Percentiles rank a stretch among this genome's conserved stretches.
Conservation (phyloP, 1,140 invertebrate species). For the Anadara kagoshimensis region DNA sequence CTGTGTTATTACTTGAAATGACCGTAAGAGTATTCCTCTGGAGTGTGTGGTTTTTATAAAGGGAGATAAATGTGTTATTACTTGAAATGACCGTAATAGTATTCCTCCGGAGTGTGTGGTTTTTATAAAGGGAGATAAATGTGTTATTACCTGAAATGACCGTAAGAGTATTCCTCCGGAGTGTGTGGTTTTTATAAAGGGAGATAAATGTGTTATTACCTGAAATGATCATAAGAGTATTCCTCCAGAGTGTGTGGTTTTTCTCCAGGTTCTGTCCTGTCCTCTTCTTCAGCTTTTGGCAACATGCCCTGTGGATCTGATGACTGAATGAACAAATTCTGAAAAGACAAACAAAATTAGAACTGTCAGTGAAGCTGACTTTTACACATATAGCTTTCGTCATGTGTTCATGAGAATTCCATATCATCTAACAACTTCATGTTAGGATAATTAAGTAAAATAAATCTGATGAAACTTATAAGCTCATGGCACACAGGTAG, state of each 20-base stretch:
- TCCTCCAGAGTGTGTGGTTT: slow-evolving; percentile 95
- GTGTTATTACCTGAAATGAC: slow-evolving; percentile 88
- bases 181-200: slow-evolving; percentile 87
- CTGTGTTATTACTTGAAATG: too few species aligned
- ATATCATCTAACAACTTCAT: slow-evolving; percentile 54
- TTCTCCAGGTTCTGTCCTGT: slow-evolving; percentile 55
- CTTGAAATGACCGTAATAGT: too few species aligned
- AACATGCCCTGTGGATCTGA: slow-evolving; percentile 55
- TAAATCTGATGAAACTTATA: too few species aligned
- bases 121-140: not conserved
- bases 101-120: too few species aligned
- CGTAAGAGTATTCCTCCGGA: slow-evolving; percentile 94
- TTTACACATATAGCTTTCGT: slow-evolving; percentile 74
- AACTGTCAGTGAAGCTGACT: too few species aligned
- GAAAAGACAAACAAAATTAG: slow-evolving; percentile 76
- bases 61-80: too few species aligned
- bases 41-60: too few species aligned
- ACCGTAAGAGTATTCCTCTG: too few species aligned
- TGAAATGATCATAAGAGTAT: slow-evolving; percentile 97
- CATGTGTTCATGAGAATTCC: slow-evolving; percentile 42
- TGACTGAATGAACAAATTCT: slow-evolving; percentile 72
- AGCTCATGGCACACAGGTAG: too few species aligned
- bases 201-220: slow-evolving; percentile 70
- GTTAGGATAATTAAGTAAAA: slow-evolving; percentile 72
- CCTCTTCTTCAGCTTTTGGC: slow-evolving; percentile 41